Evolutionary conservation across 1,140 invertebrate genomes (phyloP).

Genomic region (Lethrus apterus): DNA sequence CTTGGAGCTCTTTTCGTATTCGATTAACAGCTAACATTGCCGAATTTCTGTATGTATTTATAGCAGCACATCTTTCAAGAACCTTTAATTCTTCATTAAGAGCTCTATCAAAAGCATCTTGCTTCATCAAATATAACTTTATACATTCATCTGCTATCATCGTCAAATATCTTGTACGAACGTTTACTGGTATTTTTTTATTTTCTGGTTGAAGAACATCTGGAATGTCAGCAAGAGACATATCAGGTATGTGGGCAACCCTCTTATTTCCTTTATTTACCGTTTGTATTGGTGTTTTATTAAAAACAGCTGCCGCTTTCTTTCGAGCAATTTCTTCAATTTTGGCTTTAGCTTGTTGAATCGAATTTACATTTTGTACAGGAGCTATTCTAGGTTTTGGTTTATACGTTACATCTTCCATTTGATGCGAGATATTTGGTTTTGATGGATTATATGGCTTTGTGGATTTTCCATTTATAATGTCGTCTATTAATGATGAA

Average conservation of each 20-base stretch:
- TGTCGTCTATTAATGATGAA: conserved; percentile 29
- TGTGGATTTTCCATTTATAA: conserved; percentile 28
- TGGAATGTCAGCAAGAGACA: conserved; percentile 39
- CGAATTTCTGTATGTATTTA: conserved; percentile 78
- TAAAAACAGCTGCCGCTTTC: conserved; percentile 36
- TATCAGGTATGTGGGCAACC: conserved; percentile 59
- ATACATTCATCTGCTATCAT: conserved; percentile 80
- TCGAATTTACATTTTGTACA: conserved; percentile 51
- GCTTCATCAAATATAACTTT: conserved; percentile 61
- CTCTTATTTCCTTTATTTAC: conserved; percentile 55
- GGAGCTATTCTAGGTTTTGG: conserved; percentile 56
- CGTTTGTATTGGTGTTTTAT: conserved; percentile 48
- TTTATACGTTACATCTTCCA: too few relatives aligned
- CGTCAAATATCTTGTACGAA: conserved; percentile 78
- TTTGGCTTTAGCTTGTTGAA: conserved; percentile 52
- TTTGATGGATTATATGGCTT: conserved; percentile 22
- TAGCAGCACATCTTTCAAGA: conserved; percentile 68
- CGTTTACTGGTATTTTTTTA: conserved; percentile 75
- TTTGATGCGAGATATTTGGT: too few relatives aligned
- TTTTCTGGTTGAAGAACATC: conserved; percentile 60
- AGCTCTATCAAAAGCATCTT: conserved; percentile 66
- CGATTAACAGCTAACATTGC: conserved; percentile 72
- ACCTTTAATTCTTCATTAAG: conserved; percentile 70
- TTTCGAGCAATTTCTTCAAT: conserved; percentile 41
- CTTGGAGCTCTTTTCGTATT: conserved; percentile 54